Evolutionary conservation across 2,113 vertebrate species (phyloP).

Genomic region (Eulacestoma nigropectus): DNA sequence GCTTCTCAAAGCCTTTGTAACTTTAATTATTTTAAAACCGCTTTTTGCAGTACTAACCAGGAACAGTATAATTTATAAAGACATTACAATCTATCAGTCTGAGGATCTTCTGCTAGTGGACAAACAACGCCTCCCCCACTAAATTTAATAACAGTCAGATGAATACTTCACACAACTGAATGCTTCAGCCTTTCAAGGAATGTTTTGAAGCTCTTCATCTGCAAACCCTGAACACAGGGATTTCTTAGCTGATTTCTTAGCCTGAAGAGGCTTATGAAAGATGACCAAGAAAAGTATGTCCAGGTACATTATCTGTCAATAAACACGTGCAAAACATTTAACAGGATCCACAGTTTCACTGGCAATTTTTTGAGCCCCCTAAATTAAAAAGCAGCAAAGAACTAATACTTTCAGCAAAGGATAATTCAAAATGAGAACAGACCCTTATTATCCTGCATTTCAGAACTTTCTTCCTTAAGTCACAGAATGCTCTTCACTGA

Average conservation of each 20-base stretch:
- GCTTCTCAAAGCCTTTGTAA: neutral
- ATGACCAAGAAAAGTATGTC: neutral
- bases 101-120: neutral
- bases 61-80: neutral
- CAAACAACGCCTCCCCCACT: neutral
- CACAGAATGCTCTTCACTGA: neutral
- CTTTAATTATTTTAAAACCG: neutral
- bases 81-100: neutral
- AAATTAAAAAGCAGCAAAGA: neutral
- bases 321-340: neutral
- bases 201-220: neutral
- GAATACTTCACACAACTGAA: neutral
- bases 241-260: too few species aligned
- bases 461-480: neutral
- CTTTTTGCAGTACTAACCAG: neutral
- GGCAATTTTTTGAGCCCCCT: neutral
- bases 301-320: neutral
- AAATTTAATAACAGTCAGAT: neutral
- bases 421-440: neutral
- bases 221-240: fast-evolving
- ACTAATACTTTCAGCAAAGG: neutral
- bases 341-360: neutral
- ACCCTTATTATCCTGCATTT: neutral
- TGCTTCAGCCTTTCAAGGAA: neutral
- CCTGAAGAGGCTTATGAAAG: neutral